Evolutionary conservation across 2,888 invertebrate species (phyloP).

Genomic region (Eurois occulta): DNA sequence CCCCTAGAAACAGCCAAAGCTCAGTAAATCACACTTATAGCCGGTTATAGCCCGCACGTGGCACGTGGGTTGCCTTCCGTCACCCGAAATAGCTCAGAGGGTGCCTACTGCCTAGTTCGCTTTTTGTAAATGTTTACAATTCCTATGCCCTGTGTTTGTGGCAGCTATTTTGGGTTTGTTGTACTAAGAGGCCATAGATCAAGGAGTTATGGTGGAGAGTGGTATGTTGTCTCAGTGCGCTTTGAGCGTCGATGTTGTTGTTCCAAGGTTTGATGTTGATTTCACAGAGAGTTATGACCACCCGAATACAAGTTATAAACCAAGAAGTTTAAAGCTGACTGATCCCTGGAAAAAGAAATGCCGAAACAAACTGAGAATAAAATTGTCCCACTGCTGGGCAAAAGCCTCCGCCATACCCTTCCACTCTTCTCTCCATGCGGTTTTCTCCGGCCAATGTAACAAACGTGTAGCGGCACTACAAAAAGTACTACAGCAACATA

Average conservation of each 20-base stretch:
- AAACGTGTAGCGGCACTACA: too few relatives aligned
- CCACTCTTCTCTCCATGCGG: too few relatives aligned
- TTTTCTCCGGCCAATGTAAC: too few relatives aligned
- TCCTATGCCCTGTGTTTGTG: slow-evolving; percentile 65
- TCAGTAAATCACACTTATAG: slow-evolving; percentile 51
- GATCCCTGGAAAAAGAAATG: too few relatives aligned
- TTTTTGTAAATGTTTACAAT: slow-evolving; percentile 77
- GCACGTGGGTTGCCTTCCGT: slow-evolving; percentile 71
- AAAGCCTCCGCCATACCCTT: too few relatives aligned
- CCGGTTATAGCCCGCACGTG: slow-evolving; percentile 38
- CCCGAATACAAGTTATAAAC: neutral
- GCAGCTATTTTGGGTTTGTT: slow-evolving; percentile 66
- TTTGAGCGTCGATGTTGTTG: neutral
- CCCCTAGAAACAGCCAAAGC: slow-evolving; percentile 32
- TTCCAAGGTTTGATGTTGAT: neutral
- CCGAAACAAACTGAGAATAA: too few relatives aligned
- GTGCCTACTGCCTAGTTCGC: slow-evolving; percentile 68
- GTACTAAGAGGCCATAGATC: slow-evolving; percentile 57
- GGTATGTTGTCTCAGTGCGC: slow-evolving; percentile 11
- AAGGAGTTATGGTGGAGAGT: slow-evolving; percentile 29
- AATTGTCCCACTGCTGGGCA: too few relatives aligned
- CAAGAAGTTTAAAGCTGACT: too few relatives aligned
- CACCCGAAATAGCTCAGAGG: slow-evolving; percentile 74
- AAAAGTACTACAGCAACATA: too few relatives aligned
- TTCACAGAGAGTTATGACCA: neutral